Conservation (phyloP, 2,113 vertebrate species). For the Cervus canadensis region DNA sequence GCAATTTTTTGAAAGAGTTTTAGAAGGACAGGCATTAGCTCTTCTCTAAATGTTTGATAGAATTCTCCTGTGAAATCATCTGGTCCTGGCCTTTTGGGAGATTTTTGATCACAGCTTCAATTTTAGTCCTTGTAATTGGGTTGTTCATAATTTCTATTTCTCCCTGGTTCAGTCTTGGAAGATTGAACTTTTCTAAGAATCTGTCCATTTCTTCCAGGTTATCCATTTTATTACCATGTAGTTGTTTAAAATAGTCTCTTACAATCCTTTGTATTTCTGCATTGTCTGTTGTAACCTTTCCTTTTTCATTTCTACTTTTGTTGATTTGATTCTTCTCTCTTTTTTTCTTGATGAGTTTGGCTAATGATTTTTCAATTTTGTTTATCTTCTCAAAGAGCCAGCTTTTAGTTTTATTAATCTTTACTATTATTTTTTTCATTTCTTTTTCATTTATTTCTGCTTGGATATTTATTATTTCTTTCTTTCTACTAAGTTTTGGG, state of each 20-base stretch:
- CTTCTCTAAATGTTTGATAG: neutral
- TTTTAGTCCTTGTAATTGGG: neutral
- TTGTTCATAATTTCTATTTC: neutral
- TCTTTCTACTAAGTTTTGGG: neutral
- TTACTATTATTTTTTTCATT: neutral
- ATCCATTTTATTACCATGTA: neutral
- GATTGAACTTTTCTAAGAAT: neutral
- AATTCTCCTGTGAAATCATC: neutral
- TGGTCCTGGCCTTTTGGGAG: neutral
- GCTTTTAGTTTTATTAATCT: neutral
- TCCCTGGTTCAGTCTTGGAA: neutral
- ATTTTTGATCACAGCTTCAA: neutral
- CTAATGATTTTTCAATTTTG: neutral
- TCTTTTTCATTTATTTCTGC: neutral
- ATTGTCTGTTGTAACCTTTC: neutral
- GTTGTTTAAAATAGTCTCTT: neutral
- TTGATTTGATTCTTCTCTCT: neutral
- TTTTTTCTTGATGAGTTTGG: neutral
- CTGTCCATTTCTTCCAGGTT: neutral
- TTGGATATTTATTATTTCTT: neutral
- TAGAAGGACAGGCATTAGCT: neutral
- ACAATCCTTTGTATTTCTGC: neutral
- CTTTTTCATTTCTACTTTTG: neutral
- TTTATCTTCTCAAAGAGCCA: neutral
- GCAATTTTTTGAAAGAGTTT: neutral